Evolutionary conservation across 2,113 vertebrate genomes (phyloP).

Genomic region (Percopsis transmontana): DNA sequence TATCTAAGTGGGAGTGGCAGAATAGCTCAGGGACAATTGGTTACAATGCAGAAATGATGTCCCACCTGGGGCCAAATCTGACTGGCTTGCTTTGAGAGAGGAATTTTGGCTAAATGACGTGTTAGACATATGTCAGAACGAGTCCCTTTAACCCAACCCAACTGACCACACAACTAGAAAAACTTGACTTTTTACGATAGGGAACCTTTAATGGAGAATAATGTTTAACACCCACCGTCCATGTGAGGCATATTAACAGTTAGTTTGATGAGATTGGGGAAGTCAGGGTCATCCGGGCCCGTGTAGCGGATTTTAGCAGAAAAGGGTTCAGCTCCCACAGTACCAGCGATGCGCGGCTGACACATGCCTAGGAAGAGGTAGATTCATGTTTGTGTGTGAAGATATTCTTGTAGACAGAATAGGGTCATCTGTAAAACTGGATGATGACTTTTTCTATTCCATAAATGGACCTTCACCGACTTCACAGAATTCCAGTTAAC

Average conservation of each 20-base stretch:
- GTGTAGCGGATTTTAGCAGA: slow-evolving; percentile 81
- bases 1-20: too few species aligned
- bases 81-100: too few species aligned
- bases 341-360: slow-evolving; percentile 75
- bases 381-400: background rate
- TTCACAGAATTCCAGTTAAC: background rate
- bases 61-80: too few species aligned
- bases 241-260: slow-evolving; percentile 82
- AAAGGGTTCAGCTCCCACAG: slow-evolving; percentile 82
- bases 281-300: slow-evolving; percentile 78
- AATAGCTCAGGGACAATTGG: too few species aligned
- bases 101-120: too few species aligned
- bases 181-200: background rate
- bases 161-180: too few species aligned
- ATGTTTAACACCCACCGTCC: slow-evolving; percentile 69
- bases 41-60: too few species aligned
- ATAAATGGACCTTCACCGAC: too few species aligned
- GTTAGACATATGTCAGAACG: too few species aligned
- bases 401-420: background rate
- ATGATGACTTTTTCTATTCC: background rate
- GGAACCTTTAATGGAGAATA: background rate
- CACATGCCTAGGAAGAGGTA: slow-evolving; percentile 72
- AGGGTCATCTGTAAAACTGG: background rate
- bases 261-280: slow-evolving; percentile 78
- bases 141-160: too few species aligned